Conservation (phyloP, 1,140 invertebrate genomes). For the Drosophila pectinifera region DNA sequence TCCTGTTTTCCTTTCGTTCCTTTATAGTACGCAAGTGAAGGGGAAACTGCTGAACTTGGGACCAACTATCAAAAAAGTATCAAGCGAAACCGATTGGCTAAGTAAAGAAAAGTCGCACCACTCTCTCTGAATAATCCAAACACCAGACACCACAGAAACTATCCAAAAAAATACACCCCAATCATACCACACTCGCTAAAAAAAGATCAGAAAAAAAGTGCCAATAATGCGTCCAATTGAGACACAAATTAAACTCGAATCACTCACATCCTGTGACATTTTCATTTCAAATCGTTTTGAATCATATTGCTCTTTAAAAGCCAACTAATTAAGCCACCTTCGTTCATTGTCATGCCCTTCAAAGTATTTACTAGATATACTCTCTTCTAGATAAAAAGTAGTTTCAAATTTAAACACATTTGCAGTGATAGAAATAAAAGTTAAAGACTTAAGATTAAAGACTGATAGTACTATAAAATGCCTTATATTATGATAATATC, state of each 20-base stretch:
- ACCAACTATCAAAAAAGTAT: constrained; percentile 50
- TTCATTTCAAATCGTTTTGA: constrained; percentile 1
- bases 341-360: constrained; percentile 3
- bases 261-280: constrained; percentile 1
- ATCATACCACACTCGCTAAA: constrained; percentile 41
- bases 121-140: constrained; percentile 14
- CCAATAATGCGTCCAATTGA: constrained; percentile 60
- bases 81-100: constrained; percentile 71
- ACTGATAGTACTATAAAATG: neutral
- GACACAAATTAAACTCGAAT: constrained; percentile 13
- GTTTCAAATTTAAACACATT: neutral
- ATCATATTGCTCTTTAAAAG: constrained; percentile 5
- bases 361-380: neutral
- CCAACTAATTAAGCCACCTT: constrained; percentile 14
- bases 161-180: constrained; percentile 6
- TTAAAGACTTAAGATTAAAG: neutral
- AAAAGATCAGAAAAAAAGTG: constrained; percentile 39
- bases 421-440: neutral
- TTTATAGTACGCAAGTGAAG: constrained; percentile 78
- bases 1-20: constrained; percentile 52
- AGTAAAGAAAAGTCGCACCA: constrained; percentile 61
- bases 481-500: too few relatives aligned
- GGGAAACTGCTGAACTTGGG: constrained; percentile 57
- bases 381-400: neutral
- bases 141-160: constrained; percentile 1